phyloP scores from a whole-genome alignment of 2,888 invertebrate genomes.

The Euplagia quadripunctaria region DNA sequence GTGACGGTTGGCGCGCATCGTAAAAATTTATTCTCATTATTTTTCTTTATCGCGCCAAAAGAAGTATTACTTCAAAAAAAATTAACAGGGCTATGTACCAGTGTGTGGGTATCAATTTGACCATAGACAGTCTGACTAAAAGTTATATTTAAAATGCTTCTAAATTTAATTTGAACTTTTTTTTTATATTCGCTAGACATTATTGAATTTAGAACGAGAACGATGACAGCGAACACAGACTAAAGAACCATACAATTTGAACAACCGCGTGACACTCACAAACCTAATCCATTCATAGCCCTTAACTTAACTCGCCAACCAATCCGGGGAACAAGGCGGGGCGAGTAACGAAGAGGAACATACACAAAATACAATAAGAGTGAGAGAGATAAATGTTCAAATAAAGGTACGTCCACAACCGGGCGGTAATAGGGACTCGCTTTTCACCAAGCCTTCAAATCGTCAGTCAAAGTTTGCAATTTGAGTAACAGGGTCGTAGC shows the following conservation, averaged over 20 bases:
- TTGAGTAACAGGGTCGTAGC: slow-evolving; percentile 46
- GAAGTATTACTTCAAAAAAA: no score
- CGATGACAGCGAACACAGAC: slow-evolving; percentile 22
- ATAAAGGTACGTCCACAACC: slow-evolving; percentile 53
- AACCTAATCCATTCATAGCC: slow-evolving; percentile 52
- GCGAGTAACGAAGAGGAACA: slow-evolving; percentile 54
- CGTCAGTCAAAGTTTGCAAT: slow-evolving; percentile 62
- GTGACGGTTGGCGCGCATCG: no score
- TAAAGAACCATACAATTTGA: slow-evolving; percentile 35
- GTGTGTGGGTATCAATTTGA: neutral
- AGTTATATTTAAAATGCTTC: neutral
- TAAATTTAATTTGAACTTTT: neutral
- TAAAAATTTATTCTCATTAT: no score
- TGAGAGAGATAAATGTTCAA: slow-evolving; percentile 45
- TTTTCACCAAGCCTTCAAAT: slow-evolving; percentile 37
- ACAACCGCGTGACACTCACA: slow-evolving; percentile 38
- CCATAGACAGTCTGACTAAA: neutral
- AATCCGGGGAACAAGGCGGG: slow-evolving; percentile 65
- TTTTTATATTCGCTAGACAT: slow-evolving; percentile 1
- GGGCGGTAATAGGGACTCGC: slow-evolving; percentile 51
- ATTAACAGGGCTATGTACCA: no score
- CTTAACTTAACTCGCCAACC: slow-evolving; percentile 51
- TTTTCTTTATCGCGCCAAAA: no score
- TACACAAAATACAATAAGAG: slow-evolving; percentile 23
- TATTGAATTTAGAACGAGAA: slow-evolving; percentile 16